Percentiles rank a stretch among this genome's conserved stretches.
Conservation (phyloP, 2,797 vertebrate genomes). For the Chromobotia macracanthus region DNA sequence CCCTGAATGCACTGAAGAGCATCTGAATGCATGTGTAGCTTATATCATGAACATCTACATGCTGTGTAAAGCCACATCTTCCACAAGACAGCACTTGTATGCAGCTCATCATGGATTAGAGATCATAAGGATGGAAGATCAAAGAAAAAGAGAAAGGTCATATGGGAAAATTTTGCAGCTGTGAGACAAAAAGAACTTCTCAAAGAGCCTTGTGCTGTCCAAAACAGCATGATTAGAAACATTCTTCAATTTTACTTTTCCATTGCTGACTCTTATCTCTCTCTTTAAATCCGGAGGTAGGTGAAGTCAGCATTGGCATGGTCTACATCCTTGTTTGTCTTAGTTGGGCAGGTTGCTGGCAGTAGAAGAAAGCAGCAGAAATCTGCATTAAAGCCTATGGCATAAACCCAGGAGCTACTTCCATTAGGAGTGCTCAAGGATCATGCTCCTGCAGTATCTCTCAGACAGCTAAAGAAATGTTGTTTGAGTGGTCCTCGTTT, state of each 20-base stretch:
- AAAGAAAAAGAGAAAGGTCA: constrained; percentile 14
- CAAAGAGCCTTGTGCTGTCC: not conserved
- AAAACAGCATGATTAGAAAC: constrained; percentile 39
- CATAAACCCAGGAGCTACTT: constrained; percentile 5
- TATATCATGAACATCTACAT: constrained; percentile 3
- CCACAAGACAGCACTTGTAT: constrained; percentile 29
- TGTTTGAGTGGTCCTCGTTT: not conserved
- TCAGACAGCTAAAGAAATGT: not conserved
- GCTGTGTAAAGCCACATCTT: constrained; percentile 12
- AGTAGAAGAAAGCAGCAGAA: constrained; percentile 47
- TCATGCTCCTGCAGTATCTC: constrained; percentile 5
- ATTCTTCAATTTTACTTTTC: constrained; percentile 26
- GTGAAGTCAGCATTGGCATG: constrained; percentile 37
- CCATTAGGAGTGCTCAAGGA: constrained; percentile 24
- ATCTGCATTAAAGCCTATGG: constrained; percentile 34
- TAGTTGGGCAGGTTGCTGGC: constrained; percentile 44
- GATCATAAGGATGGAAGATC: constrained; percentile 8
- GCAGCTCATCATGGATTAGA: constrained; percentile 12
- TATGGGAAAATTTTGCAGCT: not conserved
- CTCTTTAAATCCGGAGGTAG: constrained; percentile 32
- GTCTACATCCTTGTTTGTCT: constrained; percentile 41
- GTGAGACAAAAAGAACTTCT: constrained; percentile 12
- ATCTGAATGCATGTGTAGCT: not conserved
- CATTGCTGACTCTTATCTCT: constrained; percentile 8
- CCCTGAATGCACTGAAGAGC: constrained; percentile 45